phyloP scores from a whole-genome alignment of 2,797 vertebrate species.

The Parauchenoglanis ngamensis region DNA sequence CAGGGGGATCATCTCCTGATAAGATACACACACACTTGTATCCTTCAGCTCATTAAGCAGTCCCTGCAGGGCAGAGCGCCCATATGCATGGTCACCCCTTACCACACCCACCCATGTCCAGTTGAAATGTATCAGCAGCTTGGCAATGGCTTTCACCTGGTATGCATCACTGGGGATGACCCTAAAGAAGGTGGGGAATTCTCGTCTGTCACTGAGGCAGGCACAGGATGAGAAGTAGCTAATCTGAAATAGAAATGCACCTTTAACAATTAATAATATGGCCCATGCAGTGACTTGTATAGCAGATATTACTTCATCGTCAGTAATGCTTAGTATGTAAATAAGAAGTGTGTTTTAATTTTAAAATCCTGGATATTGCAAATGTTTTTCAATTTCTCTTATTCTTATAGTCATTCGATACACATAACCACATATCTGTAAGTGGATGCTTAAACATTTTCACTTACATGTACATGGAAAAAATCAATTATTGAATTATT shows the following conservation, averaged over 20 bases:
- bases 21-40: conserved; percentile 72
- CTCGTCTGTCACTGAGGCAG: conserved; percentile 71
- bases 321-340: not conserved
- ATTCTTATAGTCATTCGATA: not conserved
- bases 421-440: not conserved
- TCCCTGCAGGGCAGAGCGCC: conserved; percentile 73
- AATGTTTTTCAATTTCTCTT: not conserved
- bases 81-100: conserved; percentile 75
- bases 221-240: conserved; percentile 79
- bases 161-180: conserved; percentile 77
- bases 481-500: not conserved
- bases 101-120: conserved; percentile 78
- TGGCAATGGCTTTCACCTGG: conserved; percentile 77
- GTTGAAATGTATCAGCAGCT: conserved; percentile 69
- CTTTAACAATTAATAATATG: not conserved
- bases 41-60: conserved; percentile 70
- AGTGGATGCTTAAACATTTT: no score
- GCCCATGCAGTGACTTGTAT: not conserved
- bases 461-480: not conserved
- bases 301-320: not conserved
- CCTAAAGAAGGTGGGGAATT: conserved; percentile 76
- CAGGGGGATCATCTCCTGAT: conserved; percentile 75
- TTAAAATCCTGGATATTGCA: not conserved
- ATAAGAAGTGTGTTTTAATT: not conserved
- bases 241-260: conserved; percentile 63